Evolutionary conservation across 2,888 invertebrate genomes (phyloP).

Genomic region (Acrocera orbiculus): DNA sequence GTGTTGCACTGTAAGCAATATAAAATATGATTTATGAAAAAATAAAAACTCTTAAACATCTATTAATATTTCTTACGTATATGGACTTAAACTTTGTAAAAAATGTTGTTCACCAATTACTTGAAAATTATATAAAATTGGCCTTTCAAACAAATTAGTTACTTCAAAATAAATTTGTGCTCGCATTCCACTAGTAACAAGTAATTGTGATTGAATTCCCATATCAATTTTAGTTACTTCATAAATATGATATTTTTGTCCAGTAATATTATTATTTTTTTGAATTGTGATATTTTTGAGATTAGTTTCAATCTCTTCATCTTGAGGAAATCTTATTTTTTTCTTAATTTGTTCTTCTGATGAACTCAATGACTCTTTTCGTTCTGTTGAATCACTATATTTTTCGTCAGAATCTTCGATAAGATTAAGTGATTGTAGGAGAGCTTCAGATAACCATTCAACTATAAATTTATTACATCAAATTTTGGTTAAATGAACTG

Average conservation of each 20-base stretch:
- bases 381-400: neutral
- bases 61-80: constrained; percentile 32
- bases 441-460: too few species aligned
- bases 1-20: constrained; percentile 17
- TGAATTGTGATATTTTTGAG: neutral
- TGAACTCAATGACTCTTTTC: too few species aligned
- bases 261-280: neutral
- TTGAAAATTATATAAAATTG: constrained; percentile 38
- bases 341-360: constrained; percentile 3
- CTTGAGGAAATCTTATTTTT: constrained; percentile 4
- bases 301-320: constrained; percentile 5
- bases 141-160: constrained; percentile 45
- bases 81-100: constrained; percentile 38
- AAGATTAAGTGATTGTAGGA: constrained; percentile 1
- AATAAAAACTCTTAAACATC: neutral
- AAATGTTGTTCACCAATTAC: constrained; percentile 42
- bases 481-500: too few species aligned
- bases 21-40: neutral
- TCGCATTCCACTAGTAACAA: constrained; percentile 25
- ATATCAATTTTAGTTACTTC: constrained; percentile 31
- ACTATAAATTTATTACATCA: too few species aligned
- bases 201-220: constrained; percentile 32
- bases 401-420: neutral
- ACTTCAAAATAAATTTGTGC: constrained; percentile 47
- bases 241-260: constrained; percentile 2